Percentiles rank a stretch among this genome's conserved stretches.
Conservation (phyloP, 2,888 invertebrate genomes). For the Andrena haemorrhoa region DNA sequence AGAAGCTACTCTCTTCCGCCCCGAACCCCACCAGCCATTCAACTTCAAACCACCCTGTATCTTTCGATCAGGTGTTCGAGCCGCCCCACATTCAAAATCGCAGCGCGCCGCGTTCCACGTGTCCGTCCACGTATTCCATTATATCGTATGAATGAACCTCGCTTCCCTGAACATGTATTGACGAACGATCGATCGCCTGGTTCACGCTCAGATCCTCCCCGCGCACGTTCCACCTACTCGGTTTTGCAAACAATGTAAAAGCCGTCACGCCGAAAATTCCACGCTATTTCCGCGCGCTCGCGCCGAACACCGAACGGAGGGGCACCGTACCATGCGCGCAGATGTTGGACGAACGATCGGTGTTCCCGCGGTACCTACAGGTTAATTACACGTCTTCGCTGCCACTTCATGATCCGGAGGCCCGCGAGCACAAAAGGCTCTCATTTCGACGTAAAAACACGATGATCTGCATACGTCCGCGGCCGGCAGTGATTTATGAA, state of each 20-base stretch:
- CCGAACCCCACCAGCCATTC: background rate
- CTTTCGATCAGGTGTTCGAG: slow-evolving; percentile 47
- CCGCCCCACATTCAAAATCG: slow-evolving; percentile 40
- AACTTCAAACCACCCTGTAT: slow-evolving; percentile 7
- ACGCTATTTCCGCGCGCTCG: background rate
- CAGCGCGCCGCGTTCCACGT: slow-evolving; percentile 44
- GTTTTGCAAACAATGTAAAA: slow-evolving; percentile 36
- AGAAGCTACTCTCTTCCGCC: no score
- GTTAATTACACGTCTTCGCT: slow-evolving; percentile 41
- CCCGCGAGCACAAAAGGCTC: slow-evolving; percentile 37
- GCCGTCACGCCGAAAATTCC: background rate
- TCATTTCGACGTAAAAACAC: slow-evolving; percentile 43
- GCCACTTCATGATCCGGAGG: slow-evolving; percentile 41
- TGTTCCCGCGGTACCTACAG: background rate
- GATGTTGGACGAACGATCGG: slow-evolving; percentile 31
- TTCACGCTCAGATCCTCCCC: slow-evolving; percentile 40
- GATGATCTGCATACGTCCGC: slow-evolving; percentile 66
- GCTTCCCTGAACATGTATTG: slow-evolving; percentile 70
- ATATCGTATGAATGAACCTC: slow-evolving; percentile 74
- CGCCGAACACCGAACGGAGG: background rate
- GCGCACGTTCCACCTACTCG: background rate
- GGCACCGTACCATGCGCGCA: slow-evolving; percentile 11
- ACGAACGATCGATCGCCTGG: slow-evolving; percentile 69
- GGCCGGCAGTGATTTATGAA: slow-evolving; percentile 65
- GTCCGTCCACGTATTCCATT: slow-evolving; percentile 62